These are phyloP conservation scores for Ophonus ardosiacus DNA, from an alignment of 2,888 invertebrate genomes.

Conservation along the genomic window DNA sequence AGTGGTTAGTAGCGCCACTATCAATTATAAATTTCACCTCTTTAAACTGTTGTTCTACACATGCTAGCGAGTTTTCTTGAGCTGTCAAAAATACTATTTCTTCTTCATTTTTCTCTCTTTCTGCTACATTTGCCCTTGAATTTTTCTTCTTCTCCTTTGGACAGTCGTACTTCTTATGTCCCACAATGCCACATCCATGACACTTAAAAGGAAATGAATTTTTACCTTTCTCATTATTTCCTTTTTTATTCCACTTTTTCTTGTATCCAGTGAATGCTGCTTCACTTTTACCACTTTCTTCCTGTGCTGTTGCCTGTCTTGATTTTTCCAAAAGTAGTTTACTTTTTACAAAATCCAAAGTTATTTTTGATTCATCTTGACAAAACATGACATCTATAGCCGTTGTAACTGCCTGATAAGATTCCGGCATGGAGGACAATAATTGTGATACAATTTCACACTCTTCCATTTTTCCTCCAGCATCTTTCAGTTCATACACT, in stretches of 20 bases:
- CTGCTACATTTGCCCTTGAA: slow-evolving; percentile 48
- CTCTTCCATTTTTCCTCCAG: slow-evolving; percentile 63
- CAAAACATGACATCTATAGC: slow-evolving; percentile 65
- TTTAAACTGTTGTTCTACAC: slow-evolving; percentile 36
- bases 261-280: slow-evolving; percentile 3
- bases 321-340: slow-evolving; percentile 62
- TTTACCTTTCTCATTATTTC: neutral
- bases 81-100: slow-evolving; percentile 52
- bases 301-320: too few species aligned
- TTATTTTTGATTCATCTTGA: slow-evolving; percentile 48
- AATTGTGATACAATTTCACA: slow-evolving; percentile 64
- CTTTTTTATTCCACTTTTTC: slow-evolving; percentile 27
- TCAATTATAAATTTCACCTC: slow-evolving; percentile 67
- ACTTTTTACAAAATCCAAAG: slow-evolving; percentile 64
- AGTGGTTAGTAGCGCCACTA: slow-evolving; percentile 63
- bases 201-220: slow-evolving; percentile 62
- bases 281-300: neutral
- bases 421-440: slow-evolving; percentile 64
- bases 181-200: slow-evolving; percentile 63
- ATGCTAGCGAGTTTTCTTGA: slow-evolving; percentile 42
- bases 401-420: slow-evolving; percentile 64
- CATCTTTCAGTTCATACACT: slow-evolving; percentile 61
- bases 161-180: slow-evolving; percentile 63
- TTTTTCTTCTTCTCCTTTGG: slow-evolving; percentile 41
- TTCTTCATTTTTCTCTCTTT: slow-evolving; percentile 43